Percentiles rank a stretch among this genome's conserved stretches.
Evolutionary conservation across 2,888 invertebrate species (phyloP).

Genomic region (Criorhina ranunculi): DNA sequence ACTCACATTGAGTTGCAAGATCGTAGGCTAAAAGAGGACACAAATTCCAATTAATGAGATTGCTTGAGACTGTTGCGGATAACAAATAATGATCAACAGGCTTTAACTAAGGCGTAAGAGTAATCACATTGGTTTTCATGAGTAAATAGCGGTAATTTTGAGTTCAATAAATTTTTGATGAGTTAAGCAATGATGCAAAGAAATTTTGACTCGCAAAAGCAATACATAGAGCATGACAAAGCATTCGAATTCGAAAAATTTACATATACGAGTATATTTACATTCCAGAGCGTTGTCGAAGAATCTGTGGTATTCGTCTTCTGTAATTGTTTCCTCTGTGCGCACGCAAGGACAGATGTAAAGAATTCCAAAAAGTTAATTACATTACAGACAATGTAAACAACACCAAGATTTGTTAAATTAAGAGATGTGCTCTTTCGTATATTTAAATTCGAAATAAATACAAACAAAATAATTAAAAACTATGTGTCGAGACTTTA

Average conservation of each 20-base stretch:
- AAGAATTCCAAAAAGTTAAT: conserved; percentile 67
- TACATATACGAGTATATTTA: conserved; percentile 84
- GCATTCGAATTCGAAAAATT: conserved; percentile 46
- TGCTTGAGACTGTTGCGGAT: background rate
- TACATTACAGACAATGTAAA: conserved; percentile 60
- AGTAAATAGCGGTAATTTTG: conserved; percentile 44
- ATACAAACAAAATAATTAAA: conserved; percentile 49
- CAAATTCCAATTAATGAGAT: background rate
- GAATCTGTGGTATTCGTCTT: conserved; percentile 92
- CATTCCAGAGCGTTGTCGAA: conserved; percentile 92
- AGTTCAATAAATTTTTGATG: conserved; percentile 34
- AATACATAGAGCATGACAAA: conserved; percentile 38
- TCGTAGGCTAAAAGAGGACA: conserved; percentile 88
- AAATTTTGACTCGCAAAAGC: conserved; percentile 34
- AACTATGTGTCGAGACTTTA: conserved; percentile 48
- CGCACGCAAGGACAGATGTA: conserved; percentile 70
- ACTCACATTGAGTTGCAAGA: conserved; percentile 92
- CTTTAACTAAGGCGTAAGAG: conserved; percentile 41
- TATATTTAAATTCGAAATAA: conserved; percentile 48
- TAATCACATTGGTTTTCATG: conserved; percentile 43
- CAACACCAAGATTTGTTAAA: conserved; percentile 66
- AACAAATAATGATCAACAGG: conserved; percentile 39
- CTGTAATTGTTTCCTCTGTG: conserved; percentile 85
- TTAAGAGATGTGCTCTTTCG: conserved; percentile 29
- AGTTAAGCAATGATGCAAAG: conserved; percentile 42